Conservation (phyloP, 2,113 vertebrate genomes). For the Burhinus bistriatus region DNA sequence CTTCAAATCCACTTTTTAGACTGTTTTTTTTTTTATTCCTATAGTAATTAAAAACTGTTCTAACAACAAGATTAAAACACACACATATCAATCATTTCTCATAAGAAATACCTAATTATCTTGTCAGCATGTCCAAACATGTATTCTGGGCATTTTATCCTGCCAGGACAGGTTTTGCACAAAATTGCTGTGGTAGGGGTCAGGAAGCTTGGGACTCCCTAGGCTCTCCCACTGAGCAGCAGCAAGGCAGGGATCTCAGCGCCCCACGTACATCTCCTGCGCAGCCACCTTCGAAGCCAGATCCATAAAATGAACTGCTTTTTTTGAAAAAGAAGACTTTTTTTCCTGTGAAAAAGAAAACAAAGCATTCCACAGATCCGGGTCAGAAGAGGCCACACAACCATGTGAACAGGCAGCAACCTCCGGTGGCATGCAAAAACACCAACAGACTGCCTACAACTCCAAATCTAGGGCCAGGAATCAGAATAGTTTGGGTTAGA, state of each 20-base stretch:
- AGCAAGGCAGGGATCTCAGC: background rate
- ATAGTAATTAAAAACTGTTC: background rate
- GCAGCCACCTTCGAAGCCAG: background rate
- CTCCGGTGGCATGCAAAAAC: background rate
- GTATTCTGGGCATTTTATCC: background rate
- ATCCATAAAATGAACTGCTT: background rate
- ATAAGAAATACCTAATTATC: background rate
- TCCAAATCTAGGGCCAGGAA: background rate
- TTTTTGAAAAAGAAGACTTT: background rate
- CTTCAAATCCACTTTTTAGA: background rate
- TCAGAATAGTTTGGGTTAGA: background rate
- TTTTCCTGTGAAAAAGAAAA: background rate
- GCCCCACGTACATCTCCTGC: accelerated
- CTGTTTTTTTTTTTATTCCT: background rate
- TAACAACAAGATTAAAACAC: background rate
- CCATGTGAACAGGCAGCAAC: background rate
- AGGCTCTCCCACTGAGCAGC: background rate
- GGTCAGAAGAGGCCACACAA: background rate
- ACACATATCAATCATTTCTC: background rate
- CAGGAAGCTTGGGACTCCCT: background rate
- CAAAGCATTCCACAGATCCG: background rate
- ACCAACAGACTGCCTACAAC: background rate
- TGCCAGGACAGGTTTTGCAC: background rate
- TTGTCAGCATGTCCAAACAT: background rate
- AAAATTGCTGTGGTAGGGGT: background rate